phyloP scores from a whole-genome alignment of 2,797 vertebrate genomes.

The Sebastes glaucus region DNA sequence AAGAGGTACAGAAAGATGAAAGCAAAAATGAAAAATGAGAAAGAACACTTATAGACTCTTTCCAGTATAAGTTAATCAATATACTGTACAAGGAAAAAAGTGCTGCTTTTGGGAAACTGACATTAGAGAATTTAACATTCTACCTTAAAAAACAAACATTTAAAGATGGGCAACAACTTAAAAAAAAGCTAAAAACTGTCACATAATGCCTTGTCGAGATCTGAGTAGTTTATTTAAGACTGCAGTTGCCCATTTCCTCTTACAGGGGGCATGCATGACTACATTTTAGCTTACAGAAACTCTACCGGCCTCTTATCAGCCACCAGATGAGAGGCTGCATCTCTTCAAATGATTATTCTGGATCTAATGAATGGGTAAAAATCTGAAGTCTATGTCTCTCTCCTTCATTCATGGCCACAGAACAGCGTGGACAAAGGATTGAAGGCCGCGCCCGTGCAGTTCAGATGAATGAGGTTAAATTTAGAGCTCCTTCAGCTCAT shows the following conservation, averaged over 20 bases:
- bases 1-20: neutral
- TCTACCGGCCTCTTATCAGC: slow-evolving; percentile 17
- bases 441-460: slow-evolving; percentile 20
- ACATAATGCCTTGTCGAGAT: neutral
- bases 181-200: neutral
- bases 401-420: slow-evolving; percentile 33
- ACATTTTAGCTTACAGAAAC: slow-evolving; percentile 45
- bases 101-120: neutral
- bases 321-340: slow-evolving; percentile 36
- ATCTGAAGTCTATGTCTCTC: neutral
- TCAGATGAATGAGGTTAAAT: slow-evolving; percentile 69
- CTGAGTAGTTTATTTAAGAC: slow-evolving; percentile 16
- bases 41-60: neutral
- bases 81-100: neutral
- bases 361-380: slow-evolving; percentile 32
- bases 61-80: neutral
- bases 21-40: neutral
- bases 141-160: neutral
- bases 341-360: slow-evolving; percentile 24
- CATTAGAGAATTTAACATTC: neutral
- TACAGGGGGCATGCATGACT: slow-evolving; percentile 78
- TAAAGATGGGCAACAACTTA: neutral
- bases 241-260: slow-evolving; percentile 73
- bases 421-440: neutral
- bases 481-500: slow-evolving; percentile 69